Evolutionary conservation across 2,797 vertebrate species (phyloP).

Genomic region (Lacerta viridis): DNA sequence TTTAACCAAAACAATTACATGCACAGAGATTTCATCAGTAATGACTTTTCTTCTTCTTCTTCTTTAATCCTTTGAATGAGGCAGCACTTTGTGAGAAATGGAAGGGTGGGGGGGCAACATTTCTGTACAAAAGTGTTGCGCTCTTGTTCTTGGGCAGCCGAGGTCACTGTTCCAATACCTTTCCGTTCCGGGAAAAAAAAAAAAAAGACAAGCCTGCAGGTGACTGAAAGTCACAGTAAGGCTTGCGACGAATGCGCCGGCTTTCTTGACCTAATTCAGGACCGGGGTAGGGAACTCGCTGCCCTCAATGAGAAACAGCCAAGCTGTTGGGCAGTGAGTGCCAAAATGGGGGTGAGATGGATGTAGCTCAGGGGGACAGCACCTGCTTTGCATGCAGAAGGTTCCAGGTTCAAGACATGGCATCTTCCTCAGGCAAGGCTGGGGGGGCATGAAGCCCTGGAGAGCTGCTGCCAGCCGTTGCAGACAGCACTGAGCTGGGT

Average conservation of each 20-base stretch:
- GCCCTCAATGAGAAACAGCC: background rate
- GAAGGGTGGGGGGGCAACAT: too few species aligned
- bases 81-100: background rate
- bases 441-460: too few species aligned
- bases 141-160: background rate
- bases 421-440: too few species aligned
- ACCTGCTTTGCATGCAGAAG: too few species aligned
- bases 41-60: constrained; percentile 7
- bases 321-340: background rate
- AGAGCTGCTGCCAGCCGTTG: too few species aligned
- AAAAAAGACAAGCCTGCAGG: background rate
- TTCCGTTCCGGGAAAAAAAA: background rate
- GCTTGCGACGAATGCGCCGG: background rate
- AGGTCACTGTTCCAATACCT: background rate
- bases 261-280: background rate
- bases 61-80: background rate
- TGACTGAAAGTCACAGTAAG: background rate
- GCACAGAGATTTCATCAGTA: constrained; percentile 4
- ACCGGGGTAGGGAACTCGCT: background rate
- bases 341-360: too few species aligned
- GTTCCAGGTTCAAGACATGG: too few species aligned
- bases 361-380: too few species aligned
- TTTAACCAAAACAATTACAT: constrained; percentile 1
- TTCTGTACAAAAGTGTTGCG: background rate
- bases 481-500: too few species aligned